Evolutionary conservation across 2,113 vertebrate genomes (phyloP).

Genomic region (Microcebus ravelobensis): DNA sequence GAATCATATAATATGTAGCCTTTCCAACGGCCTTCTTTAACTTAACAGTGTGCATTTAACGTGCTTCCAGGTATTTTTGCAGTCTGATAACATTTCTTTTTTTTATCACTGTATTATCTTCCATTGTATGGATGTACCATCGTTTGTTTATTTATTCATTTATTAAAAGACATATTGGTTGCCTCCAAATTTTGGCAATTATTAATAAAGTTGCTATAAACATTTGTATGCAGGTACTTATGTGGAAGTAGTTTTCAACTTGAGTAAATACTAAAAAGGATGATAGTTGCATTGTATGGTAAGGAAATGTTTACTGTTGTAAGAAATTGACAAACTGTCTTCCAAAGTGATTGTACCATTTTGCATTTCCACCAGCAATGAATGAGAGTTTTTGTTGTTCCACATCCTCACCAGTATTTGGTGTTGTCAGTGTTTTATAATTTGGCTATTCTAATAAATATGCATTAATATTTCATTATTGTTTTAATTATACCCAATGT

Average conservation of each 20-base stretch:
- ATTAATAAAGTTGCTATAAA: neutral
- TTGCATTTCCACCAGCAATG: neutral
- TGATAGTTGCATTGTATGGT: neutral
- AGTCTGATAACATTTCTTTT: neutral
- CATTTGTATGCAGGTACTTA: neutral
- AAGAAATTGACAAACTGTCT: neutral
- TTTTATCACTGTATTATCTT: neutral
- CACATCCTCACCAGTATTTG: neutral
- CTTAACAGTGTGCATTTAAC: neutral
- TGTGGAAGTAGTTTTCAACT: neutral
- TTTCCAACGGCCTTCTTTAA: neutral
- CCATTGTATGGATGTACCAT: neutral
- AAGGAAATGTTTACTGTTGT: neutral
- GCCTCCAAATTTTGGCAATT: neutral
- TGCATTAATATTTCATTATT: neutral
- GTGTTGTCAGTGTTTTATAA: neutral
- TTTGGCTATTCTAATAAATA: neutral
- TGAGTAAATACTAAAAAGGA: neutral
- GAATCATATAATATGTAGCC: neutral
- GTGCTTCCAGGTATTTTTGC: neutral
- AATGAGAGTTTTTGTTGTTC: neutral
- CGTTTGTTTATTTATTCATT: neutral
- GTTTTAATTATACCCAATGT: neutral
- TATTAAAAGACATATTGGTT: neutral
- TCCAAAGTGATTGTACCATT: neutral